Conservation (phyloP, 2,888 invertebrate genomes). For the Hydropsyche betteni region DNA sequence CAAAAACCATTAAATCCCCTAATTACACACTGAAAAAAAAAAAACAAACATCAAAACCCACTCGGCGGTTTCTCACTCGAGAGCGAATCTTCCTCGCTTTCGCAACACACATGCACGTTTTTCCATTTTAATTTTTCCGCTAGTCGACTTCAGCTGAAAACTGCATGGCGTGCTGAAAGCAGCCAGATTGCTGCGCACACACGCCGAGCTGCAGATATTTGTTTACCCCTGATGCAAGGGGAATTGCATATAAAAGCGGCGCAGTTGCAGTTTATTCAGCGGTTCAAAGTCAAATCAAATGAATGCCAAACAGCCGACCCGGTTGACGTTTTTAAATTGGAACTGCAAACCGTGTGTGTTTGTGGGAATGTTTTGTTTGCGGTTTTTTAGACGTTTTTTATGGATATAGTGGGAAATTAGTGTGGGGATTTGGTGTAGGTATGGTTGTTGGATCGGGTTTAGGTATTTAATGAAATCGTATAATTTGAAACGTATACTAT, state of each 20-base stretch:
- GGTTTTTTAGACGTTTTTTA: neutral
- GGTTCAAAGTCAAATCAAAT: slow-evolving; percentile 20
- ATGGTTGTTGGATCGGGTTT: too few relatives aligned
- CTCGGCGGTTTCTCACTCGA: too few relatives aligned
- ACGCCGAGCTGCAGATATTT: neutral
- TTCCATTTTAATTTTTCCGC: neutral
- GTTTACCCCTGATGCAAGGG: neutral
- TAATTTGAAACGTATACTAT: too few relatives aligned
- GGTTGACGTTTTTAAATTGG: slow-evolving; percentile 21
- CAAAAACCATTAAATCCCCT: too few relatives aligned
- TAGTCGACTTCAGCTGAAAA: neutral
- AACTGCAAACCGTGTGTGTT: slow-evolving; percentile 5
- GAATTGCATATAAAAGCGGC: neutral
- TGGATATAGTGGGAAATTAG: too few relatives aligned
- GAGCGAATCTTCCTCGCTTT: too few relatives aligned
- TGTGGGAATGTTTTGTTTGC: neutral
- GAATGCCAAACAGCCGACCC: slow-evolving; percentile 11
- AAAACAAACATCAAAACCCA: too few relatives aligned
- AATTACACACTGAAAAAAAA: too few relatives aligned
- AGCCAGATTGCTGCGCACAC: neutral
- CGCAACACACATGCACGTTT: neutral
- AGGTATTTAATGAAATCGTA: too few relatives aligned
- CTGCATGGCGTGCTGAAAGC: neutral
- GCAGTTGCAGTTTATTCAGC: slow-evolving; percentile 25
- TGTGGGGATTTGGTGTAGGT: too few relatives aligned